These are phyloP conservation scores for Malthinus seriepunctatus DNA, from an alignment of 2,888 invertebrate genomes.

Conservation along the genomic window DNA sequence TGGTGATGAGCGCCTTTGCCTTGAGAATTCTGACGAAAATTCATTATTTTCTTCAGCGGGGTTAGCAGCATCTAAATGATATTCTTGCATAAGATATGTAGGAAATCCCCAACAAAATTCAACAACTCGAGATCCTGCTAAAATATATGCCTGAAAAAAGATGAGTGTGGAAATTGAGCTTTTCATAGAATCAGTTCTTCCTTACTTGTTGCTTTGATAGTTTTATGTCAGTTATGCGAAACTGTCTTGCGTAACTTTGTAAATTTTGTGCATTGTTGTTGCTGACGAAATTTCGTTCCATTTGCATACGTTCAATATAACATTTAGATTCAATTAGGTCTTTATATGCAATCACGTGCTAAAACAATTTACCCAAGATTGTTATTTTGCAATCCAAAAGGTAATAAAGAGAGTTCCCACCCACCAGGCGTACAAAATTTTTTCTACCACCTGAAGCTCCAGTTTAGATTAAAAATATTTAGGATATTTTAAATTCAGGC, in stretches of 20 bases:
- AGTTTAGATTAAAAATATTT: too few relatives aligned
- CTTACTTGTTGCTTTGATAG: slow-evolving; percentile 55
- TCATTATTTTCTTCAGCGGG: not conserved
- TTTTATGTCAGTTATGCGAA: not conserved
- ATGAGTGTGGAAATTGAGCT: not conserved
- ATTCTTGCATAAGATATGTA: slow-evolving; percentile 51
- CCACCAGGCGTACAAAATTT: too few relatives aligned
- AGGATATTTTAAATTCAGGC: not conserved
- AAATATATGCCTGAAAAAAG: slow-evolving; percentile 50
- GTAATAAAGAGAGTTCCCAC: too few relatives aligned
- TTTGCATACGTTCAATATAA: slow-evolving; percentile 52
- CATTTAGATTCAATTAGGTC: slow-evolving; percentile 51
- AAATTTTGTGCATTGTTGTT: slow-evolving; percentile 14
- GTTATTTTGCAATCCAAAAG: too few relatives aligned
- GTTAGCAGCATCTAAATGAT: slow-evolving; percentile 24
- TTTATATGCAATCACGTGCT: slow-evolving; percentile 56
- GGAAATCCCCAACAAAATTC: slow-evolving; percentile 56
- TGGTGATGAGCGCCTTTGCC: slow-evolving; percentile 39
- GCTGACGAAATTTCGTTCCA: slow-evolving; percentile 30
- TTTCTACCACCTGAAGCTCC: too few relatives aligned
- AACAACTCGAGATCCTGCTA: slow-evolving; percentile 55
- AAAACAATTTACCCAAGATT: slow-evolving; percentile 28
- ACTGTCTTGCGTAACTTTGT: not conserved
- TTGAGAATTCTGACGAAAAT: not conserved
- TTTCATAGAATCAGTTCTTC: too few relatives aligned